phyloP scores from a whole-genome alignment of 2,113 vertebrate genomes.

The Cochlearius cochlearius region DNA sequence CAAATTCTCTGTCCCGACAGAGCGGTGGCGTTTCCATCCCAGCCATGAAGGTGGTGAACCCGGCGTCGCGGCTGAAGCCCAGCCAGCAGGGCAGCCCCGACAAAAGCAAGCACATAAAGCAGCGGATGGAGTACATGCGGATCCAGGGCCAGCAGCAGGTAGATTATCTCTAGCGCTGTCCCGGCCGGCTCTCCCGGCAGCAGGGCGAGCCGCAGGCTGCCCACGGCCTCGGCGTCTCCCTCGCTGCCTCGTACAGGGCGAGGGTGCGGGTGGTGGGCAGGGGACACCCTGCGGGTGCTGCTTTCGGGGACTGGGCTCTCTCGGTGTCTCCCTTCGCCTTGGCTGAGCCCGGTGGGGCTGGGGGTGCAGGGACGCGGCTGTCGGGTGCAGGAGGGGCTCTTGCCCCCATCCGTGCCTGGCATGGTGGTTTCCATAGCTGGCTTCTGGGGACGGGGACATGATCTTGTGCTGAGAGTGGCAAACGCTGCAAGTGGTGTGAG shows the following conservation, averaged over 20 bases:
- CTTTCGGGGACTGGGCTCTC: accelerated
- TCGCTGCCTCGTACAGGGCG: accelerated
- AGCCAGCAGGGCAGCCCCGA: conserved; percentile 90
- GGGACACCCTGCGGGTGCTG: not conserved
- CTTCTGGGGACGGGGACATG: accelerated
- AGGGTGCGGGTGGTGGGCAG: not conserved
- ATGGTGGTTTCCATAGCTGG: not conserved
- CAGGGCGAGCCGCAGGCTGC: not conserved
- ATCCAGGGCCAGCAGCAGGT: conserved; percentile 95
- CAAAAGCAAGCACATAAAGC: conserved; percentile 88
- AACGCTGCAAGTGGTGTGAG: not conserved
- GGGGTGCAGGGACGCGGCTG: accelerated
- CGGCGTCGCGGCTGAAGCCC: conserved; percentile 89
- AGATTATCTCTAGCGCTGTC: conserved; percentile 61
- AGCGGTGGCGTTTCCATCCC: conserved; percentile 77
- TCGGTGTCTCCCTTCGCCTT: accelerated
- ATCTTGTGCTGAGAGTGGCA: not conserved
- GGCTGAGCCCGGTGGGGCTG: not conserved
- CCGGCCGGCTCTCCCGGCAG: not conserved
- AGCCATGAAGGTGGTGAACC: conserved; percentile 82
- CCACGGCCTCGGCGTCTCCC: not conserved
- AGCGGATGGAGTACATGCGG: conserved; percentile 90
- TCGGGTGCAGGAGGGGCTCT: not conserved
- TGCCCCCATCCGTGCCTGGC: accelerated
- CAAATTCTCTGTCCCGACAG: conserved; percentile 42